Evolutionary conservation across 2,888 invertebrate species (phyloP).

Genomic region (Eupsilia transversa): DNA sequence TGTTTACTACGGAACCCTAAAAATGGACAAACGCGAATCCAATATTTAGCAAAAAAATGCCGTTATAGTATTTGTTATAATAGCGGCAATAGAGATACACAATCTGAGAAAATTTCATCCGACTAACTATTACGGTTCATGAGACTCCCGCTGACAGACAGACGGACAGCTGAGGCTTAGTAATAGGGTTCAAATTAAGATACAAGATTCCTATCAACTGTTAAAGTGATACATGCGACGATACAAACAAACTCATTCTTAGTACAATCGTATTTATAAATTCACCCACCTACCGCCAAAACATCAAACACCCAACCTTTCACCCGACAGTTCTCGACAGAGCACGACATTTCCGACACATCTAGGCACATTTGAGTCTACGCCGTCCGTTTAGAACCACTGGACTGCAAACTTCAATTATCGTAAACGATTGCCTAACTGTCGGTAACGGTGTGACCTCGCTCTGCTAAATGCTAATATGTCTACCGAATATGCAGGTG

Average conservation of each 20-base stretch:
- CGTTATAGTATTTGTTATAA: too few species aligned
- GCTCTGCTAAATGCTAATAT: slow-evolving; percentile 22
- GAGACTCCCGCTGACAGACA: too few species aligned
- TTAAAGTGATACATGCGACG: not conserved
- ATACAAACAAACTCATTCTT: not conserved
- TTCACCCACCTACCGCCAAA: not conserved
- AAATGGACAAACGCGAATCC: too few species aligned
- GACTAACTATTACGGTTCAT: too few species aligned
- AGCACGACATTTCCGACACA: slow-evolving; percentile 27
- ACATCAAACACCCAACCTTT: not conserved
- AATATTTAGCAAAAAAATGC: too few species aligned
- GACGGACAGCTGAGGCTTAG: too few species aligned
- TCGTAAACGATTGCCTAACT: slow-evolving; percentile 56
- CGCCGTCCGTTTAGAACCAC: slow-evolving; percentile 49
- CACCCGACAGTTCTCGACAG: not conserved
- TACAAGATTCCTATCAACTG: not conserved
- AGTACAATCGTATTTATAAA: not conserved
- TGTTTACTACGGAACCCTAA: too few species aligned
- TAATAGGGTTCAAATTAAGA: too few species aligned
- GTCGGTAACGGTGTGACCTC: slow-evolving; percentile 13
- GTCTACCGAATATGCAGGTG: not conserved
- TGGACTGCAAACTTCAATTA: slow-evolving; percentile 69
- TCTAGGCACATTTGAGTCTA: slow-evolving; percentile 9
- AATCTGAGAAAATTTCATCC: too few species aligned
- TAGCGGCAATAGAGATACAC: too few species aligned